Base-by-base conservation (phyloP, 2,888 invertebrate species). In the Busseola fusca region DNA sequence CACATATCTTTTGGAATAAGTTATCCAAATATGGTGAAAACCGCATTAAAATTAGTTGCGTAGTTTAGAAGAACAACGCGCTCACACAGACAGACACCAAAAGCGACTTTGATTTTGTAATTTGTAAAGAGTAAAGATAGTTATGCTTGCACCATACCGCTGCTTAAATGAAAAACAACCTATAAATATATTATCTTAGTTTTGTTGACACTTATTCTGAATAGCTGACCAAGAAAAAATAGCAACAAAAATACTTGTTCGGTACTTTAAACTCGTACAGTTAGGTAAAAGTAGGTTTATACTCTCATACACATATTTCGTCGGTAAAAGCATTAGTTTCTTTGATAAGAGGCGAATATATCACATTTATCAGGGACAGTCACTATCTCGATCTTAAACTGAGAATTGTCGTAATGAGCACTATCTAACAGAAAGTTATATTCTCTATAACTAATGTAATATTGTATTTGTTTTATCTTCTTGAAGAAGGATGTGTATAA, bases 331-430 rank as follows among this genome's bases (percentile, higher is more conserved):
- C 66, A 67, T 72, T 72, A 69, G 68, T 77, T 77, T 81, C 54
- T 57, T 64, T 69, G 82, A 73, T 79, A 81, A 57, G 45, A 66
- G 21, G 63, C 34, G 16, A 73, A 81, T 81, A 77, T 73, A 66
- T 78, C 73, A 81, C 66, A 60, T 72, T 72, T 73, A 79, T 73
- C 78, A 37, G 42, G 10, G 65, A 79, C 82, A 77, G 54, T 64
- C 52, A 59, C 73, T 66, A 81, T 79, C 79, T 72, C 68, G 73
- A 79, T 81, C 45, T 73, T 58, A 76, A 81, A 77, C 68, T 57
- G 56, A 68, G 82, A 79, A 78, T 78, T 78, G 78, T 81, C 78
- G 82, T 81, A 81, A 78, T 73, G 82, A 81, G 78, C 66, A 56
- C 60, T 79, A 79, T 81, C 73, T 73, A 59, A 54, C 68, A 66